phyloP scores from a whole-genome alignment of 2,888 invertebrate genomes.

The Esperia sulphurella region DNA sequence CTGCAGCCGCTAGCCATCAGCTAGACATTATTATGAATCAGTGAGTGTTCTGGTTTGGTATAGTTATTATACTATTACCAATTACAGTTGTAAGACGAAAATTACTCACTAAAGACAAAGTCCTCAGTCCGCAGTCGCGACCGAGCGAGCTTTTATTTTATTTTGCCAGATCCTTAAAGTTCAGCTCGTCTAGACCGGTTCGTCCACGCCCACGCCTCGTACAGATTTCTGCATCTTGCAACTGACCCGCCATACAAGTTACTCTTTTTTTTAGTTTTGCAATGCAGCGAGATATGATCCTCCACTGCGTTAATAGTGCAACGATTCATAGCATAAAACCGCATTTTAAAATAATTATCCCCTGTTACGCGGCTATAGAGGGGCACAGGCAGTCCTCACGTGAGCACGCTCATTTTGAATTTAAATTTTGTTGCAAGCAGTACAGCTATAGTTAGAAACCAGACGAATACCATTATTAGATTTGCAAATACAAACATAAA shows the following conservation, averaged over 20 bases:
- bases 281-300: slow-evolving; percentile 60
- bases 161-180: slow-evolving; percentile 72
- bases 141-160: slow-evolving; percentile 62
- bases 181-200: slow-evolving; percentile 77
- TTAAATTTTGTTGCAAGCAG: slow-evolving; percentile 9
- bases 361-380: neutral
- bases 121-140: slow-evolving; percentile 57
- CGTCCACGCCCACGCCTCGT: slow-evolving; percentile 64
- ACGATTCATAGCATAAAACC: slow-evolving; percentile 40
- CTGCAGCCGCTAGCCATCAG: too few species aligned
- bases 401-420: slow-evolving; percentile 7
- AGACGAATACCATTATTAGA: neutral
- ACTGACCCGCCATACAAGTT: slow-evolving; percentile 72
- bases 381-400: too few species aligned
- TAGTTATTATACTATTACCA: neutral
- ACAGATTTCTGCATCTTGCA: slow-evolving; percentile 78
- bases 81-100: neutral
- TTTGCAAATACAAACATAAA: too few species aligned
- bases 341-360: slow-evolving; percentile 25
- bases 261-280: slow-evolving; percentile 72
- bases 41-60: neutral
- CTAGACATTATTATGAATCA: neutral
- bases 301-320: slow-evolving; percentile 57
- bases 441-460: neutral
- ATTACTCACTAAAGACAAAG: slow-evolving; percentile 14